These are phyloP conservation scores for Bungarus multicinctus DNA, from an alignment of 2,113 vertebrate species.

Conservation along the genomic window DNA sequence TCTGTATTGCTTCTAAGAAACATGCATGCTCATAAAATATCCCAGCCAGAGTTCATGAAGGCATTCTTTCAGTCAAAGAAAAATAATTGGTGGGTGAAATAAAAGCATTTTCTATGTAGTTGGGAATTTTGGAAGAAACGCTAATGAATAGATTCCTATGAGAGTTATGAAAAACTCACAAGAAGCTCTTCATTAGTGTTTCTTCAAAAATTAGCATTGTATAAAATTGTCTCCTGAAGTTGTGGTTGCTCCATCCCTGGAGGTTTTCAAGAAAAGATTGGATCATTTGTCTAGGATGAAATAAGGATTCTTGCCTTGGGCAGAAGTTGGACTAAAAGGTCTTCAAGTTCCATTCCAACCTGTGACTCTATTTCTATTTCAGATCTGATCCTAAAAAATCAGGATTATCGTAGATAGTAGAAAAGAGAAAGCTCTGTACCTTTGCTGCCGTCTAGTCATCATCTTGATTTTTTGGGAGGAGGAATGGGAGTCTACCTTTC, in stretches of 20 bases:
- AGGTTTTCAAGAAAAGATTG: not conserved
- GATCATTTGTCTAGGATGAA: not conserved
- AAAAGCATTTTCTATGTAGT: not conserved
- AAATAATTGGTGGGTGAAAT: not conserved
- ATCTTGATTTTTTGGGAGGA: not conserved
- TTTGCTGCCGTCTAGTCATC: not conserved
- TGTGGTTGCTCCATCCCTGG: not conserved
- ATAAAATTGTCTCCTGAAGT: not conserved
- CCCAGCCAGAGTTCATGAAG: not conserved
- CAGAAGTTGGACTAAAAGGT: not conserved
- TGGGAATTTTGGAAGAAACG: not conserved
- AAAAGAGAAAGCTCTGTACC: not conserved
- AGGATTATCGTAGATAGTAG: not conserved
- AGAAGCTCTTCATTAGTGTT: too few relatives aligned
- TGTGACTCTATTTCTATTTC: too few relatives aligned
- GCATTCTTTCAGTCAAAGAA: not conserved
- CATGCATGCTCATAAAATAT: not conserved
- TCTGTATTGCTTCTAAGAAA: not conserved
- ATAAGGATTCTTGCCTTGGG: not conserved
- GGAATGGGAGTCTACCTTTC: not conserved
- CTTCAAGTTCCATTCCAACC: not conserved
- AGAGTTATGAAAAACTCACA: too few relatives aligned
- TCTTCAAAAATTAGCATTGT: not conserved
- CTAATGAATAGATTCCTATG: not conserved
- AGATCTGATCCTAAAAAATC: not conserved